Base-by-base conservation (phyloP, 2,888 invertebrate species). In the Theretra japonica region DNA sequence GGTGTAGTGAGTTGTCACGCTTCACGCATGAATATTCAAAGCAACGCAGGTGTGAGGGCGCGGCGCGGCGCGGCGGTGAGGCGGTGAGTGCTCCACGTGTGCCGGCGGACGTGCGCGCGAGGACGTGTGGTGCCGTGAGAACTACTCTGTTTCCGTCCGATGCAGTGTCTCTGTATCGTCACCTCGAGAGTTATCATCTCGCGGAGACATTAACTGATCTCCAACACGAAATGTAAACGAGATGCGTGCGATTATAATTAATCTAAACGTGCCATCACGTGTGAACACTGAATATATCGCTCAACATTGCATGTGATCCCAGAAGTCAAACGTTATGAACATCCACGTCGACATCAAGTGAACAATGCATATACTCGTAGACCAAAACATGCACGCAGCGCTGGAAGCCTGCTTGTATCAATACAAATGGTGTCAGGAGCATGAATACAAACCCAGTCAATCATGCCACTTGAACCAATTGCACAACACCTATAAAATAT, bases 221-320 rank as follows among this genome's bases (percentile, higher is more conserved):
- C 41, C 23, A 65, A 48, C 33, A 21, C 65, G 65, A 65, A 21
- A 65, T 65, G 41, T 60, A 60, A 30, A 60, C 60, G 30, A 60
- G 60, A 60, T 60, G 6, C 23, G n/a, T 19, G 41, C 41, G 65
- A 65, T 65, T 65, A 23, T 65, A 23, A 65, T 11, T 17, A 48
- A 65, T 65, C 65, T 65, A 23, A 65, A 48, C 48, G 41, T 41
- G 7, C 15, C 33, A 65, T 65, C 65, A 48, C 65, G 41, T 65
- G 68, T 59, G 71, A 70, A 71, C 71, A 68, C 48, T 28, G 70
- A 41, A 60, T 71, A 73, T 48, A 68, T 0, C 28, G 53, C 57
- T 56, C 15, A 41, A 41, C 41, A 41, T 41, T 11, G 41, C 15
- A 11, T 8, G 33, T 33, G 28, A 28, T 28, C 28, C 33, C 8